Percentiles rank a stretch among this genome's conserved stretches.
These are phyloP conservation scores for Ursus arctos DNA, from an alignment of 2,113 vertebrate genomes.

Conservation along the genomic window DNA sequence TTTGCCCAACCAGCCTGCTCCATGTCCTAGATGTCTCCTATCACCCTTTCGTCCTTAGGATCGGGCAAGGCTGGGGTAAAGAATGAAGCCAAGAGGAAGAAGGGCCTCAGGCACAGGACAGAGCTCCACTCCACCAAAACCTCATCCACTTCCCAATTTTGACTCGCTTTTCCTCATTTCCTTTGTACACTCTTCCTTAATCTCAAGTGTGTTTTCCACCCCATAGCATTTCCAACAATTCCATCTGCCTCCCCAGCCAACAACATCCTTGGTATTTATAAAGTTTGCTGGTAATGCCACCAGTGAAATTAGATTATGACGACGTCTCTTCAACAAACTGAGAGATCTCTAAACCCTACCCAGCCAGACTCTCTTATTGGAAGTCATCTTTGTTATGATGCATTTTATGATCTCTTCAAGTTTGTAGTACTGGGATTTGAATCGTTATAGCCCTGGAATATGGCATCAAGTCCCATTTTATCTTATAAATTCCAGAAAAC, in stretches of 20 bases:
- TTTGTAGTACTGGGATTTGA: slow-evolving; percentile 17
- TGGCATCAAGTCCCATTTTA: neutral
- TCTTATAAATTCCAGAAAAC: slow-evolving; percentile 31
- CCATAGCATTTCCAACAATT: neutral
- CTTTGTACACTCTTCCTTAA: slow-evolving; percentile 41
- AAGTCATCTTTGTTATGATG: neutral
- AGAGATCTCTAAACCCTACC: neutral
- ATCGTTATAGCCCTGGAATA: neutral
- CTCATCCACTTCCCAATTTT: neutral
- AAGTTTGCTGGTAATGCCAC: neutral
- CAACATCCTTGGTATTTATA: neutral
- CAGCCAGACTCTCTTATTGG: neutral
- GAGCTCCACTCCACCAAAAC: neutral
- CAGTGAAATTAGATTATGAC: slow-evolving; percentile 11
- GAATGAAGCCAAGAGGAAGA: neutral
- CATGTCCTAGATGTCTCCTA: neutral
- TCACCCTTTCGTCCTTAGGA: neutral
- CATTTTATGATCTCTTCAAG: slow-evolving; percentile 12
- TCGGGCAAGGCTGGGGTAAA: neutral
- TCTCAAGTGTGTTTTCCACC: slow-evolving; percentile 17
- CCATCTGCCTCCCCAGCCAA: neutral
- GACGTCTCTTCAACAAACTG: neutral
- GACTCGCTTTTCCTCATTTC: slow-evolving; percentile 24
- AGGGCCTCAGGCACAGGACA: neutral
- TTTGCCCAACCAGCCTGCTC: neutral